phyloP scores from a whole-genome alignment of 2,888 invertebrate genomes.

The Deilephila elpenor region DNA sequence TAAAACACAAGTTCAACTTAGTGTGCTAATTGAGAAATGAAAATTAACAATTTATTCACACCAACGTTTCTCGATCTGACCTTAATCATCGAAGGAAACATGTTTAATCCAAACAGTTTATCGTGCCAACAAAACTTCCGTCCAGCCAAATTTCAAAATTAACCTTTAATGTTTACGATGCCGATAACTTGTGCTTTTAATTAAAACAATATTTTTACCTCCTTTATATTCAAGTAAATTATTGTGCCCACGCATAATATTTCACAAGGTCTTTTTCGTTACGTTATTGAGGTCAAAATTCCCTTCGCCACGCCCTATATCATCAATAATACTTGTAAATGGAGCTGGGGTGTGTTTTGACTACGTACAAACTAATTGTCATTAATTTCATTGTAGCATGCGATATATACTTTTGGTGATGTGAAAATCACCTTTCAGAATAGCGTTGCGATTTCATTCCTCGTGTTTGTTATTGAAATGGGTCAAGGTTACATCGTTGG shows the following conservation, averaged over 20 bases:
- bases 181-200: constrained; percentile 25
- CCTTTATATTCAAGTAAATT: constrained; percentile 21
- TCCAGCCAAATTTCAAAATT: constrained; percentile 20
- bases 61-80: neutral
- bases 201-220: constrained; percentile 24
- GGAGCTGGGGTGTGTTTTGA: constrained; percentile 64
- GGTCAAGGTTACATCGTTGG: constrained; percentile 2
- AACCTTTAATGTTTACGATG: constrained; percentile 25
- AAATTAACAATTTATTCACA: neutral
- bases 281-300: constrained; percentile 47
- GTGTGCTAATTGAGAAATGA: neutral
- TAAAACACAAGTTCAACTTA: neutral
- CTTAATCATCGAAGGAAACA: neutral
- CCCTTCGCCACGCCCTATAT: constrained; percentile 53
- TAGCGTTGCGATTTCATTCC: constrained; percentile 2
- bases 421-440: constrained; percentile 35
- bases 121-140: constrained; percentile 23
- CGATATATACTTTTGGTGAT: constrained; percentile 57
- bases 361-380: constrained; percentile 59
- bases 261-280: constrained; percentile 29
- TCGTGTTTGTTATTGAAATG: neutral
- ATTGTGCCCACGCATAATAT: constrained; percentile 27
- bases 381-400: constrained; percentile 68
- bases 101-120: constrained; percentile 19
- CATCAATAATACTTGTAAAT: constrained; percentile 73